Percentiles rank a stretch among this genome's conserved stretches.
phyloP scores from a whole-genome alignment of 2,797 vertebrate species.

The Xiphophorus birchmanni region DNA sequence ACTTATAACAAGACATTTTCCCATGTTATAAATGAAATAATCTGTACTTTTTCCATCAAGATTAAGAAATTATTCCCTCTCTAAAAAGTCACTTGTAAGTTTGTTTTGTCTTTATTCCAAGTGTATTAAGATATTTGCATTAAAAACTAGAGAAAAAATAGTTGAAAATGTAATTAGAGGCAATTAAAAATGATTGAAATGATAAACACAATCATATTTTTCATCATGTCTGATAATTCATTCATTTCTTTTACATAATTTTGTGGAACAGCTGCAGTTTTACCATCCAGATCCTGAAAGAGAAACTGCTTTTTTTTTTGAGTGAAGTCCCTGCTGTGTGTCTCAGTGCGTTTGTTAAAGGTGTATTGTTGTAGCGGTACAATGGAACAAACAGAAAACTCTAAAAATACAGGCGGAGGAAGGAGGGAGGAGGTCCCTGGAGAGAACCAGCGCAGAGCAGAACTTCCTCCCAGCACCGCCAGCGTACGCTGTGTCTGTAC shows the following conservation, averaged over 20 bases:
- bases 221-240: background rate
- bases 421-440: constrained; percentile 31
- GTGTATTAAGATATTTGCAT: too few species aligned
- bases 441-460: constrained; percentile 14
- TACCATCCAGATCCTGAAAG: constrained; percentile 7
- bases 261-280: constrained; percentile 3
- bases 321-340: constrained; percentile 32
- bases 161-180: background rate
- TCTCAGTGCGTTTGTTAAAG: constrained; percentile 29
- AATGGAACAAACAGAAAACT: constrained; percentile 59
- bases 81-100: too few species aligned
- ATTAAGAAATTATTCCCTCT: too few species aligned
- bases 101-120: too few species aligned
- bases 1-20: too few species aligned
- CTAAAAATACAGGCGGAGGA: constrained; percentile 61
- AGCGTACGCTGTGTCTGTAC: background rate
- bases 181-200: background rate
- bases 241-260: background rate
- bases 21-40: too few species aligned
- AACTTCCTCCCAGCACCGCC: constrained; percentile 27
- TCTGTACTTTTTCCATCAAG: too few species aligned
- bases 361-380: constrained; percentile 50
- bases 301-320: background rate
- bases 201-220: background rate
- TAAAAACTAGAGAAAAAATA: too few species aligned